A percentile compares a stretch with the other conserved stretches of the same genome.
Evolutionary conservation across 2,888 invertebrate species (phyloP).

Genomic region (Neoaliturus tenellus): DNA sequence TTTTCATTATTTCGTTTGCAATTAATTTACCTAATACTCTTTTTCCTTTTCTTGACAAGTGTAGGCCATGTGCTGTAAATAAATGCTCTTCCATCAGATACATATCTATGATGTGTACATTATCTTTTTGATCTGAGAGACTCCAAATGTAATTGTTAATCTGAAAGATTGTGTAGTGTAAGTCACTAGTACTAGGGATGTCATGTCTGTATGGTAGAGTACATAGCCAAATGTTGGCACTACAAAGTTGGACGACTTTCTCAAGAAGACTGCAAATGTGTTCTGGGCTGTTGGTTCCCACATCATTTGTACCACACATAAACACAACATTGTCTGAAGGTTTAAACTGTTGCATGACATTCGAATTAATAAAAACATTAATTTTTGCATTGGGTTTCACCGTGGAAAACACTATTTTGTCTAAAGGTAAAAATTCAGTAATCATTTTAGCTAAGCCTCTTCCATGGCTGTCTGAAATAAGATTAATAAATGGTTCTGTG

Average conservation of each 20-base stretch:
- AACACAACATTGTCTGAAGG: background rate
- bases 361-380: background rate
- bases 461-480: background rate
- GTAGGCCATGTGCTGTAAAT: background rate
- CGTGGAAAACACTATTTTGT: background rate
- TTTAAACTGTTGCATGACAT: background rate
- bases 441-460: background rate
- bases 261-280: background rate
- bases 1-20: background rate
- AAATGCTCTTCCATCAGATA: background rate
- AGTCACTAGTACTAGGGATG: background rate
- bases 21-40: background rate
- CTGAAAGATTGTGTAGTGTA: background rate
- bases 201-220: background rate
- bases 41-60: background rate
- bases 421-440: background rate
- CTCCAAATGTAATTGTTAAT: background rate
- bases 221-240: background rate
- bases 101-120: background rate
- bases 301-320: background rate
- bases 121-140: background rate
- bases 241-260: background rate
- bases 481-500: background rate
- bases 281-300: background rate
- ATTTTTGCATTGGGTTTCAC: background rate